phyloP scores from a whole-genome alignment of 2,888 invertebrate genomes.

The Brachyptera risi region DNA sequence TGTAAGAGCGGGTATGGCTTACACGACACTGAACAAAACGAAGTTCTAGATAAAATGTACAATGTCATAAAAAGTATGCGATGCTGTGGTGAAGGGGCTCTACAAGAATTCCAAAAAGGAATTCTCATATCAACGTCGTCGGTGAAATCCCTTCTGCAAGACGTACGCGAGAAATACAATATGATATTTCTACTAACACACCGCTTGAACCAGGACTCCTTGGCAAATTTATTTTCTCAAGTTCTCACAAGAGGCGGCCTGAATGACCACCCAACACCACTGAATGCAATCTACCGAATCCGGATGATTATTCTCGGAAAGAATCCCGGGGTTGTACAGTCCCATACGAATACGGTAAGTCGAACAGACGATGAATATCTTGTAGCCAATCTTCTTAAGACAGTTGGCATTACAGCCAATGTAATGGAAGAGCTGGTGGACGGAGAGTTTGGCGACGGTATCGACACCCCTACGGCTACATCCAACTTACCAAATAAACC shows the following conservation, averaged over 20 bases:
- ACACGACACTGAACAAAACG: constrained; percentile 31
- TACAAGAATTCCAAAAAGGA: constrained; percentile 35
- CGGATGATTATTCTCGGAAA: constrained; percentile 35
- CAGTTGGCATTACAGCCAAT: constrained; percentile 23
- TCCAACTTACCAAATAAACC: not conserved
- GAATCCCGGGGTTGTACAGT: constrained; percentile 28
- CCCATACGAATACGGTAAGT: constrained; percentile 19
- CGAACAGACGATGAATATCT: constrained; percentile 27
- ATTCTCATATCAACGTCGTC: constrained; percentile 33
- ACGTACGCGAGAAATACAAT: constrained; percentile 25
- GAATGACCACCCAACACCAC: constrained; percentile 35
- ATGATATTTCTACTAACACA: constrained; percentile 34
- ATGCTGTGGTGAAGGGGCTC: constrained; percentile 31
- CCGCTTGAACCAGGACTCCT: constrained; percentile 34
- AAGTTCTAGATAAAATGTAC: constrained; percentile 32
- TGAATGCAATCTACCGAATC: constrained; percentile 33
- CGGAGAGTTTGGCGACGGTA: not conserved
- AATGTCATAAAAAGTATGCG: constrained; percentile 30
- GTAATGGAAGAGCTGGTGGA: not conserved
- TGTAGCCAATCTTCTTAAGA: constrained; percentile 22
- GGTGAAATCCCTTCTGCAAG: constrained; percentile 28
- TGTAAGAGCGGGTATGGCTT: constrained; percentile 34
- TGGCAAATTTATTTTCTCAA: constrained; percentile 34
- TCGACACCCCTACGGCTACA: not conserved
- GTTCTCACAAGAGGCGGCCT: constrained; percentile 33